Evolutionary conservation across 1,140 invertebrate genomes (phyloP), one percentile per base, ranked within the genome.

Genomic region (Idris sp.): DNA sequence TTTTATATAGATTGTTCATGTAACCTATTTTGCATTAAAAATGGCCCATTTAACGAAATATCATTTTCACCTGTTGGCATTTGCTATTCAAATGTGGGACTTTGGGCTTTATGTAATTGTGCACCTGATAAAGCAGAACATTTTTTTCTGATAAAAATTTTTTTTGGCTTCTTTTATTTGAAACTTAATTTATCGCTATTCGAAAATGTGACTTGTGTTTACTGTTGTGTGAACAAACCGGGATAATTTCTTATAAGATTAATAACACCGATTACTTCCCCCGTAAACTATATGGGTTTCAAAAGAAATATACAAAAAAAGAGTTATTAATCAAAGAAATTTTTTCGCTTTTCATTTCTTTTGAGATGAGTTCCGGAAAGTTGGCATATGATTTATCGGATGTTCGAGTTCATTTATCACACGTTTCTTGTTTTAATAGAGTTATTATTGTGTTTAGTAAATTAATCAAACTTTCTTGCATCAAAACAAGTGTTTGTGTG

Each of bases 301-400:
- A n/a, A n/a, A n/a, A n/a, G n/a, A n/a, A n/a, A n/a, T 1, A 10
- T 10, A 15, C 0, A 1, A 43, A 59, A 58, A 62, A 41, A 43
- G 5, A 18, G 7, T 26, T 22, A 49, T 69, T 59, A 36, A 49
- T 33, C 41, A 40, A 49, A 10, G 10, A 7, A 0, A 4, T 19
- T 58, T 58, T 56, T 49, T 43, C 15, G 10, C n/a, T 2, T 16
- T 48, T n/a, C 13, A 28, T 28, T 59, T 41, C 38, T 19, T 35
- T 53, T 8, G 9, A 44, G 35, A 49, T 43, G 36, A 61, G 36
- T 59, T 59, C 65, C 65, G 65, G 53, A 46, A 67, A 56, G 41
- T 48, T 15, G 31, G 9, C 7, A 11, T 7, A 33, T 56, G 18
- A 67, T 56, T 67, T 44, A 67, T 54, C 15, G 15, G 0, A 41